Conservation (phyloP, 2,113 vertebrate genomes). For the Polypterus bichir region DNA sequence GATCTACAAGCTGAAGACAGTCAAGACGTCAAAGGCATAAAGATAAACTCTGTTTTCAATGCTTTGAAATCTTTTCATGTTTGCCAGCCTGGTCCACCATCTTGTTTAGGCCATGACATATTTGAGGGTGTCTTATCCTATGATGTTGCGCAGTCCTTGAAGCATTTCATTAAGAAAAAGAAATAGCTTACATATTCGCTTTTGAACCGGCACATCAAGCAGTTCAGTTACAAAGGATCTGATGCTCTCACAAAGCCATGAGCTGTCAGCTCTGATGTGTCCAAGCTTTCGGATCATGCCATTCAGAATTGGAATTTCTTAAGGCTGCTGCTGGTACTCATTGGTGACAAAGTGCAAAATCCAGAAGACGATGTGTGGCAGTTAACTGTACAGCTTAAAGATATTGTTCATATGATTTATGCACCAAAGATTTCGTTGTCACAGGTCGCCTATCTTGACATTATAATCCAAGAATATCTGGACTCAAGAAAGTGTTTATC, state of each 20-base stretch:
- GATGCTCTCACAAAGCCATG: conserved; percentile 24
- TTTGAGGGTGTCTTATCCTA: conserved; percentile 22
- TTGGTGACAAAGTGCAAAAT: conserved; percentile 23
- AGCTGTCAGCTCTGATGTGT: conserved; percentile 15
- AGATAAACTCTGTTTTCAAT: conserved; percentile 22
- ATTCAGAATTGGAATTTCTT: conserved; percentile 29
- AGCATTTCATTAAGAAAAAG: conserved; percentile 21
- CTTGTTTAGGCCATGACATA: conserved; percentile 22
- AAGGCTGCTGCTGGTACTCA: conserved; percentile 21
- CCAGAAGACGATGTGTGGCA: conserved; percentile 20
- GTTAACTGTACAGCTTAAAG: conserved; percentile 21
- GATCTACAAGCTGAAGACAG: conserved; percentile 9
- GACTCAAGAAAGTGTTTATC: conserved; percentile 20
- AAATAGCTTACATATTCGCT: conserved; percentile 16
- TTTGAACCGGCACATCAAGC: conserved; percentile 18
- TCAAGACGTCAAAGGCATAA: conserved; percentile 16
- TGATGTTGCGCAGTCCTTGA: conserved; percentile 20
- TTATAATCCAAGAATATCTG: conserved; percentile 26
- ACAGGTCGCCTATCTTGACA: conserved; percentile 24
- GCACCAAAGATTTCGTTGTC: conserved; percentile 18
- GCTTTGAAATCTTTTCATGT: conserved; percentile 9
- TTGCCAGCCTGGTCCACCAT: conserved; percentile 19
- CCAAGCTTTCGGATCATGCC: conserved; percentile 21
- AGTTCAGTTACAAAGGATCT: conserved; percentile 26
- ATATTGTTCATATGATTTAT: conserved; percentile 21